Base-by-base conservation (phyloP, 1,140 invertebrate species). In the Eubasilissa regina region DNA sequence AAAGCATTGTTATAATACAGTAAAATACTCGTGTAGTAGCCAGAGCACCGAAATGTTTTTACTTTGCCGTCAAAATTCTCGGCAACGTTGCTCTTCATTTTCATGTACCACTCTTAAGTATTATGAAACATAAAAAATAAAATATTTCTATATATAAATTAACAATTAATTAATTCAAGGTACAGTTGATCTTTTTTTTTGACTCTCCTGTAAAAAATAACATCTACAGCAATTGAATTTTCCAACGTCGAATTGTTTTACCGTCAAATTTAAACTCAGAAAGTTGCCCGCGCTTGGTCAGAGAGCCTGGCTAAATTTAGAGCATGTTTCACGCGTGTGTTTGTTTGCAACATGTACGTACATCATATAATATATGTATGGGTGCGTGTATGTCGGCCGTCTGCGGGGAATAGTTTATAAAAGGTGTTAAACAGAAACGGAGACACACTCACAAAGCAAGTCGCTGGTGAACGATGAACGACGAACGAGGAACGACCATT, bases 341-440 rank as follows among this genome's bases (percentile, higher is more conserved):
- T 9, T 44, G 62, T 21, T 15, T 15, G 21, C 15, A 58, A 21
- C 55, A 12, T 35, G 51, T 53, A 12, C 11, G 51, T 12, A 53
- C 13, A 53, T 4, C 11, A 19, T 12, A 47, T 4, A 53, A 19
- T 12, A 47, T 70, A 13, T 51, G 48, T 51, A 7, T 47, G 64
- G 9, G 44, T 47, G 13, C 43, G 11, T 4, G 66, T 45, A 1
- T 64, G 60, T 64, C 10, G 62, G 7, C 15, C 62, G 66, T 11
- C 25, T 48, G 44, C 48, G 13, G 10, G 11, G 51, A 48, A 48
- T 75, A 47, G 73, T 75, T 62, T 75, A 75, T 62, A 75, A 75
- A 75, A 75, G 73, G 73, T 75, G 73, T 75, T 62, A 75, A 75
- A 60, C 72, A 47, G 73, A 62, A 48, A 35, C 25, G 25, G 25